Evolutionary conservation across 37 sponge, comb jelly and placozoan species (phyloP), one percentile per base, ranked within the genome.

Genomic region (Beroe forskalii): DNA sequence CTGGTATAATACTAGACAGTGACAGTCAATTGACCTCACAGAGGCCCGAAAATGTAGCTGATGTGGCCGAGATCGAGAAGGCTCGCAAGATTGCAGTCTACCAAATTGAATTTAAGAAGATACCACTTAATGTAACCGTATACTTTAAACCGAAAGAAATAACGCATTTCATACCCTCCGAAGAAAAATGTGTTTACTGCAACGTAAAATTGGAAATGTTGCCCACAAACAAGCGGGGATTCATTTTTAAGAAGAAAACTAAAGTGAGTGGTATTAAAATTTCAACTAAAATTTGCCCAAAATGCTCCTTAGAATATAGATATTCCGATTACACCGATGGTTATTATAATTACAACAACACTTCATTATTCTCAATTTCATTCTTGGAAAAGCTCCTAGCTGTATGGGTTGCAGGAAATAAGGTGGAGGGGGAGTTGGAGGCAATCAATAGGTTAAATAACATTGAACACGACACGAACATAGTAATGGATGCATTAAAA

Each of bases 341-440:
- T 2, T 69, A 69, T 36, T 69, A 33, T 17, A 69, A 69, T 35
- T 69, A 20, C 17, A 69, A 69, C 38, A 69, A 69, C 32, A 36
- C 1, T 14, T 69, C 72, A 36, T 36, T 69, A 14, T 63, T 69
- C 32, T 69, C 72, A 3, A 63, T 63, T 24, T 28, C 66, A 22
- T 27, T 63, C 17, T 28, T 63, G 66, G 66, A 63, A n/a, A 27
- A 22, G 24, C 4, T 27, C 17, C 27, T 63, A 28, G 66, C 66
- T 63, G 66, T 27, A 22, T 63, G 66, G 66, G 30, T 27, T 17
- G 6, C 55, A 17, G 55, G 55, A 12, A 48, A 48, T 48, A 48
- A 6, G 55, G 55, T 48, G 12, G 55, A 48, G 12, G 55, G 55
- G 6, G 55, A 48, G 12, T 6, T 48, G 12, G 55, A 48, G 12